Evolutionary conservation across 2,797 vertebrate genomes (phyloP).

Genomic region (Chromis chromis): DNA sequence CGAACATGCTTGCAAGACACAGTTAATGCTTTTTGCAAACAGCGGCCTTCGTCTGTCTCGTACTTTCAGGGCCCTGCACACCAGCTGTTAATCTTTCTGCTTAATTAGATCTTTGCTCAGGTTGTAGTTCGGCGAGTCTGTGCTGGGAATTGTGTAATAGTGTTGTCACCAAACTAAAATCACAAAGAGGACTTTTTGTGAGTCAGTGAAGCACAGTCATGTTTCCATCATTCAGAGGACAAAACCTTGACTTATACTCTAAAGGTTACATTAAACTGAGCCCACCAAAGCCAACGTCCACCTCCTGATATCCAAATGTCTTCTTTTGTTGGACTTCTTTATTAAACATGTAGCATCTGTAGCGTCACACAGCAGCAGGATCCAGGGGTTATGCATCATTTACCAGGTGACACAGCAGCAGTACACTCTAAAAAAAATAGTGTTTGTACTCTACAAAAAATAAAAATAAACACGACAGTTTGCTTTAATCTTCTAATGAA

Average conservation of each 20-base stretch:
- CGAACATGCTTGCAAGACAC: background rate
- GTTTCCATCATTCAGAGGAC: background rate
- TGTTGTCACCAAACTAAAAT: background rate
- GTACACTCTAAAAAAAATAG: too few species aligned
- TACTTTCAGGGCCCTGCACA: background rate
- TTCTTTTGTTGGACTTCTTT: too few species aligned
- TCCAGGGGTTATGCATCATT: too few species aligned
- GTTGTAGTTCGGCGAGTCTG: background rate
- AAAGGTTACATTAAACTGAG: too few species aligned
- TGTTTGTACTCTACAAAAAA: too few species aligned
- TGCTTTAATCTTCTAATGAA: too few species aligned
- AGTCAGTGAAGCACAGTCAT: background rate
- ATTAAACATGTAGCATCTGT: too few species aligned
- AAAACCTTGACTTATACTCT: background rate
- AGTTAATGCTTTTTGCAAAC: background rate
- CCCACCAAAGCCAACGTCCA: too few species aligned
- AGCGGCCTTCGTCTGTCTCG: background rate
- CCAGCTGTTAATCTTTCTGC: conserved; percentile 13
- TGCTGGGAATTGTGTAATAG: background rate
- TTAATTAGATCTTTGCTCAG: conserved; percentile 17
- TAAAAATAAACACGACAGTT: too few species aligned
- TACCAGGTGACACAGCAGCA: too few species aligned
- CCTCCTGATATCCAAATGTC: too few species aligned
- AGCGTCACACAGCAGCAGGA: too few species aligned
- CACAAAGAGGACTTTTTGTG: background rate